These are phyloP conservation scores for Anhinga anhinga DNA, from an alignment of 2,113 vertebrate genomes.

Conservation along the genomic window DNA sequence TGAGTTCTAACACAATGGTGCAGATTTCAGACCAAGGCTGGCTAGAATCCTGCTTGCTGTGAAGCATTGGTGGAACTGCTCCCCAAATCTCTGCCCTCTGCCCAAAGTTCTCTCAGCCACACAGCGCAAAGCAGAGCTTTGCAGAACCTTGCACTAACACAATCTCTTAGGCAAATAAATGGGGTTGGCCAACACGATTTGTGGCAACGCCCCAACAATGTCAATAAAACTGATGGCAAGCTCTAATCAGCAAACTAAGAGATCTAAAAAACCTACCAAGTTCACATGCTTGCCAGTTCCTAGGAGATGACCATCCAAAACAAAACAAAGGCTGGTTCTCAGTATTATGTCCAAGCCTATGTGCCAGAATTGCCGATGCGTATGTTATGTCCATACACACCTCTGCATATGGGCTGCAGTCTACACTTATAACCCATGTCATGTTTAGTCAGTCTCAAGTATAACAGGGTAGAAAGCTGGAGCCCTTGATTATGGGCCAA, in stretches of 20 bases:
- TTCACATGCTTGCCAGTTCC: background rate
- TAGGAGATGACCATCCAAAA: background rate
- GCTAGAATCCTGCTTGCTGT: background rate
- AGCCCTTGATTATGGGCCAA: background rate
- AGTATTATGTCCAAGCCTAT: background rate
- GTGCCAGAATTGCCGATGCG: background rate
- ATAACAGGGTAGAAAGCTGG: background rate
- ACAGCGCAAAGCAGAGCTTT: background rate
- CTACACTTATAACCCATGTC: background rate
- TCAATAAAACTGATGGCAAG: background rate
- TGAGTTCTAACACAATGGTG: background rate
- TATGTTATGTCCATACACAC: background rate
- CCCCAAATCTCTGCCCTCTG: background rate
- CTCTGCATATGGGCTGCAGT: background rate
- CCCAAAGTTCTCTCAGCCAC: background rate
- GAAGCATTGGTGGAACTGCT: background rate
- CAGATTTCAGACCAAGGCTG: background rate
- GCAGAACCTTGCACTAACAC: constrained; percentile 26
- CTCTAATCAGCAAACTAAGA: background rate
- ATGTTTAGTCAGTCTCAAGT: background rate
- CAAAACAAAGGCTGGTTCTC: background rate
- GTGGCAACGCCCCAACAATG: background rate
- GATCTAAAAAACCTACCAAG: background rate
- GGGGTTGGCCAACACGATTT: background rate
- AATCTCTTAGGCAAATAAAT: constrained; percentile 10